Base-by-base conservation (phyloP, 2,797 vertebrate genomes). In the Urosaurus nigricauda region DNA sequence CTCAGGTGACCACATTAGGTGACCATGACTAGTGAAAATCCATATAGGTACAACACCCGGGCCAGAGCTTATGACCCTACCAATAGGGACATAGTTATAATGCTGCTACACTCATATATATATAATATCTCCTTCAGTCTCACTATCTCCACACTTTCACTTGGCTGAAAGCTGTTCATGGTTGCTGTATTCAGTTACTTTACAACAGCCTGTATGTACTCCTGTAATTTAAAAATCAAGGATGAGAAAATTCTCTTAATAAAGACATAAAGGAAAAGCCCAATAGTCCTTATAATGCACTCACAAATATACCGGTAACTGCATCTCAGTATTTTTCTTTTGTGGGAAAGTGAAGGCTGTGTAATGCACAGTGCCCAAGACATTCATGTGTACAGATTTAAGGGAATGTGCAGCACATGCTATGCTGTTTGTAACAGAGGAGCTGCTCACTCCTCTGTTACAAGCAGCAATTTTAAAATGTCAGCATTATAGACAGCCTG, bases 381-480 rank as follows among this genome's bases (percentile, higher is more conserved):
- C 26, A 9, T 40, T 43, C 21, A 21, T 24, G 16, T 12, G 19
- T 21, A 26, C 24, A 40, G 37, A 40, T 43, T 43, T 43, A 75
- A 40, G 3, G 40, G 37, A 9, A 26, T 75, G 37, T 3, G 7
- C 19, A 43, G 37, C 40, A 43, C 37, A 43, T 32, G 2, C 6
- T 5, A 7, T 16, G 95, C 37, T 16, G 1, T 95, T 89, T 84
- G 88, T 9, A 80, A 80, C n/a, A 19, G 88, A 91, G 88, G 88
- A 83, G 89, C 87, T 93, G 88, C 88, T 93, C 81, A 60, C 82
- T 93, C 71, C 93, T 94, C 29, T 9, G 90, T 90, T 94, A 89
- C 84, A 93, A 93, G 85, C 85, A 93, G 88, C 95, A 91, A 95
- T 96, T 94, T 95, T 60, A 93, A 83, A 95, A 92, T 87, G 94